Percentiles rank a stretch among this genome's conserved stretches.
phyloP scores from a whole-genome alignment of 2,113 vertebrate genomes.

The Galemys pyrenaicus region DNA sequence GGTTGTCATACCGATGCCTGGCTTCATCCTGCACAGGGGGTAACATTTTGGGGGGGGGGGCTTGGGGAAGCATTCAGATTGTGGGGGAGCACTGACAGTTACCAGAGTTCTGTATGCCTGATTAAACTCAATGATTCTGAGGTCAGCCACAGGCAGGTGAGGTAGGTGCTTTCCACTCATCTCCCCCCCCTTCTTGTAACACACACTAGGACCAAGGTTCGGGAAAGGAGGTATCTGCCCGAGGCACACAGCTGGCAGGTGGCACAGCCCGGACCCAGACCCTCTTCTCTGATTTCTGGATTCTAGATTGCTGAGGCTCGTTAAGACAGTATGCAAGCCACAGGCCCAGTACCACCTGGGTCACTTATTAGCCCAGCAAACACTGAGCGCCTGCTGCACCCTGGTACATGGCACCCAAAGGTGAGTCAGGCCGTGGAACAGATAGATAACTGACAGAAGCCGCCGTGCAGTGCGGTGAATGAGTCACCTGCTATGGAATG shows the following conservation, averaged over 20 bases:
- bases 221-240: too few species aligned
- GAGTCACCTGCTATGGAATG: neutral
- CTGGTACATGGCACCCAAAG: neutral
- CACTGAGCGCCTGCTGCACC: neutral
- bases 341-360: neutral
- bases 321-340: neutral
- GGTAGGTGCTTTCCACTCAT: accelerated
- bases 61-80: neutral
- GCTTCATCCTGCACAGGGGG: neutral
- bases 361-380: neutral
- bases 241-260: accelerated
- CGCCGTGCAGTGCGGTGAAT: neutral
- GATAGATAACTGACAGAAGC: neutral
- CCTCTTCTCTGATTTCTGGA: neutral
- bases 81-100: neutral
- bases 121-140: neutral
- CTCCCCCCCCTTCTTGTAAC: neutral
- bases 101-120: neutral
- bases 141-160: neutral
- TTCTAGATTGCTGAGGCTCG: neutral
- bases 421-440: neutral
- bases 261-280: neutral
- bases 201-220: too few species aligned
- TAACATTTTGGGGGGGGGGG: neutral
- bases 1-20: accelerated